Base-by-base conservation (phyloP, 2,113 vertebrate genomes). In the Caranx ignobilis region DNA sequence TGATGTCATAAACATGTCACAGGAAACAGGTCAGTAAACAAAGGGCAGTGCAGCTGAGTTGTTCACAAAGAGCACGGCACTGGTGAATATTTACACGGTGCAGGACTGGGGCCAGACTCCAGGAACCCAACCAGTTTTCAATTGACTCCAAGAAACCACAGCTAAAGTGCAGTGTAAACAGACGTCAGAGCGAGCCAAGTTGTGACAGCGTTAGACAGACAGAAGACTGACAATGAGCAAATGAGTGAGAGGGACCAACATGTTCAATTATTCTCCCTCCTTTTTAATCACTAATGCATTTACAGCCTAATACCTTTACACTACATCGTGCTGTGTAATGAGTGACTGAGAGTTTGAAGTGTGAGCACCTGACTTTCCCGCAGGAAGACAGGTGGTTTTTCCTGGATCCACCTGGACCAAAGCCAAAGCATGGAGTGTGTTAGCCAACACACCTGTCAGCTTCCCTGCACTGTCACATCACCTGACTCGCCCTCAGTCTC, bases 51-150 rank as follows among this genome's bases (percentile, higher is more conserved):
- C 56, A 45, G 37, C 37, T 35, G 8, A 65, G 60, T 72, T 21
- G 59, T 59, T 48, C 63, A 54, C 37, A 66, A 26, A 45, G 6
- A 34, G 26, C 61, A 60, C 19, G 52, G 66, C n/a, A 16, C 45
- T n/a, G 59, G 15, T 79, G 77, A 85, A 57, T 85, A 68, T 86
- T 90, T 76, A 76, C 86, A 77, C 1, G 71, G 54, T 68, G 52
- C 76, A 82, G 56, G 75, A 81, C 57, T 1, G 56, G 73, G 70
- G 64, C 34, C 39, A 11, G 48, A 63, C 52, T 83, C 66, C 75
- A 87, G 75, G 71, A 88, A 66, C 81, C 62, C 54, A 55, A 78
- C 81, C 81, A 26, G 63, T 57, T 90, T 52, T 69, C 4, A 62
- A 13, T 35, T 48, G 70, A 48, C 73, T 71, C 12, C 3, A 75